Conservation (phyloP, 2,113 vertebrate genomes). For the Sander vitreus region DNA sequence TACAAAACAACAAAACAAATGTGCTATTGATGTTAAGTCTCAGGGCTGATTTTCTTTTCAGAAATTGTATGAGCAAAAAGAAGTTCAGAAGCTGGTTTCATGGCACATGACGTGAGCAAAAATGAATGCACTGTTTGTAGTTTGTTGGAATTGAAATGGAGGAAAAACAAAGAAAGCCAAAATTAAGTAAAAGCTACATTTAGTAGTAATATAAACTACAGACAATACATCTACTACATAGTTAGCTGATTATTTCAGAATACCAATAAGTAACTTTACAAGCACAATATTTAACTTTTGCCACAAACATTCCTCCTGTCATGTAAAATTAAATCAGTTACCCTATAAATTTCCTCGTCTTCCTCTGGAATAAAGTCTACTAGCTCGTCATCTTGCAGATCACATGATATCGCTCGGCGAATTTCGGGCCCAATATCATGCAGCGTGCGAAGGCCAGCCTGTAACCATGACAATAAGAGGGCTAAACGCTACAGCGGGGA, state of each 20-base stretch:
- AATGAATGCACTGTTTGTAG: constrained; percentile 62
- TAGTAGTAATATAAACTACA: constrained; percentile 16
- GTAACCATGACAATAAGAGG: constrained; percentile 91
- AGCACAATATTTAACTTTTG: constrained; percentile 36
- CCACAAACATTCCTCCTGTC: constrained; percentile 53
- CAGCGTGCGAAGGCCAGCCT: constrained; percentile 99
- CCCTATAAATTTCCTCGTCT: constrained; percentile 98
- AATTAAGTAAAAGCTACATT: constrained; percentile 34
- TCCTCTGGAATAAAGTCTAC: constrained; percentile 96
- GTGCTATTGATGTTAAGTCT: constrained; percentile 75
- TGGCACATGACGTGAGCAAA: constrained; percentile 75
- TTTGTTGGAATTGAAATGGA: constrained; percentile 66
- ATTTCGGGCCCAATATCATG: constrained; percentile 99
- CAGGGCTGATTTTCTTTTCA: constrained; percentile 57
- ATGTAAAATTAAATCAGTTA: constrained; percentile 85
- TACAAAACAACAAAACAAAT: constrained; percentile 22
- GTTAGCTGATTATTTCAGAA: constrained; percentile 35
- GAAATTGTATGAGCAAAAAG: constrained; percentile 74
- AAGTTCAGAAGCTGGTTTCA: constrained; percentile 78
- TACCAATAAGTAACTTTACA: constrained; percentile 13
- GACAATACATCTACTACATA: constrained; percentile 23
- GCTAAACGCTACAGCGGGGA: constrained; percentile 73
- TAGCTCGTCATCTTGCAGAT: constrained; percentile 98
- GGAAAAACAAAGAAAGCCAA: constrained; percentile 57
- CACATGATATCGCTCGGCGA: constrained; percentile 99